phyloP scores from a whole-genome alignment of 2,113 vertebrate genomes.

The Vulpes lagopus region DNA sequence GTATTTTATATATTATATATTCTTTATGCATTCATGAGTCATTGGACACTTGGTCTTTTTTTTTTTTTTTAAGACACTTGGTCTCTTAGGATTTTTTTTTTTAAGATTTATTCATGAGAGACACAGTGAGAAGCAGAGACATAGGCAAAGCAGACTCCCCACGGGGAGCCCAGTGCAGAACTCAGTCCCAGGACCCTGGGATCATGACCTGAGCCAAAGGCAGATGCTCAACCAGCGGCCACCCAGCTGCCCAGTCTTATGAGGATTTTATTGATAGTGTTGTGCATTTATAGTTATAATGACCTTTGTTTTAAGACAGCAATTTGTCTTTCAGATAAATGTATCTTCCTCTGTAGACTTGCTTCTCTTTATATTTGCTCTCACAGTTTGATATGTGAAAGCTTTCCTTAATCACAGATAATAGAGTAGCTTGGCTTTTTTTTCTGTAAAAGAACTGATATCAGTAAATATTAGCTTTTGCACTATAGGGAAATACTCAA shows the following conservation, averaged over 20 bases:
- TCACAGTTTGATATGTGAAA: slow-evolving; percentile 18
- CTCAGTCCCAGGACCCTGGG: too few relatives aligned
- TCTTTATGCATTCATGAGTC: neutral
- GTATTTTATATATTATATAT: neutral
- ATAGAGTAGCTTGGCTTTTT: neutral
- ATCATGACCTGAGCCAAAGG: too few relatives aligned
- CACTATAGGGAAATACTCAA: neutral
- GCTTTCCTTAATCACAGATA: neutral
- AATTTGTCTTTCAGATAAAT: slow-evolving; percentile 52
- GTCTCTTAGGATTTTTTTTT: neutral
- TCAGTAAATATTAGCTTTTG: slow-evolving; percentile 38
- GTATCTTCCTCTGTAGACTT: slow-evolving; percentile 36
- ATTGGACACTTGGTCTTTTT: neutral
- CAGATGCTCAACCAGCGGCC: too few relatives aligned
- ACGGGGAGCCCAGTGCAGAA: too few relatives aligned
- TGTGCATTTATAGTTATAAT: neutral
- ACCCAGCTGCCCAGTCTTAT: too few relatives aligned
- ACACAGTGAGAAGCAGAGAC: too few relatives aligned
- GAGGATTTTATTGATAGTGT: slow-evolving; percentile 39
- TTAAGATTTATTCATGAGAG: too few relatives aligned
- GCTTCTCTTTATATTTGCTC: slow-evolving; percentile 4
- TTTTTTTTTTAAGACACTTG: too few relatives aligned
- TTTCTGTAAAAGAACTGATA: slow-evolving; percentile 25
- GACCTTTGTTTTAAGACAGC: slow-evolving; percentile 45
- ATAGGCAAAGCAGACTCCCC: too few relatives aligned